Percentiles rank a stretch among this genome's conserved stretches.
Conservation (phyloP, 2,113 vertebrate species). For the Rhabdomys dilectus region DNA sequence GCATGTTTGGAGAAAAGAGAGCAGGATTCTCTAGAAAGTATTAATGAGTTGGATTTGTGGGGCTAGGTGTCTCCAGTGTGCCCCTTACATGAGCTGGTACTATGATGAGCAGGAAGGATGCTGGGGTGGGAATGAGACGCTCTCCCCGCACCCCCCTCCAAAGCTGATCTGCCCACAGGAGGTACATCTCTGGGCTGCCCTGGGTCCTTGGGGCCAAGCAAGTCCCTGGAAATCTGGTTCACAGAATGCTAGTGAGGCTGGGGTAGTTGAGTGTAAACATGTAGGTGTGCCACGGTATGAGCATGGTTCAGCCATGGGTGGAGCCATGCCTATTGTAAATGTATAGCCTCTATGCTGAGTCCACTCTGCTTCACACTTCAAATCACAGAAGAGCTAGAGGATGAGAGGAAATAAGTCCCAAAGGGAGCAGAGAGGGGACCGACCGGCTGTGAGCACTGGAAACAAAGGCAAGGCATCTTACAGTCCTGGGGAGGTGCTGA, state of each 20-base stretch:
- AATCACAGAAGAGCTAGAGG: neutral
- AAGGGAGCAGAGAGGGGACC: neutral
- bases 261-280: neutral
- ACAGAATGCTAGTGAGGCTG: neutral
- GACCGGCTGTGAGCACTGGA: neutral
- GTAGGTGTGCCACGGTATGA: accelerated
- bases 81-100: accelerated
- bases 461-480: neutral
- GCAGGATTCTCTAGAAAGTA: accelerated
- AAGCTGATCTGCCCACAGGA: accelerated
- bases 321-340: neutral
- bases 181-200: neutral
- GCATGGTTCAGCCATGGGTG: neutral
- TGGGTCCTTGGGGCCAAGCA: neutral
- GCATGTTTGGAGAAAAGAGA: neutral
- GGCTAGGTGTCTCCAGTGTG: no score
- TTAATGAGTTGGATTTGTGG: accelerated
- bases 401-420: neutral
- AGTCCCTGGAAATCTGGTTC: no score
- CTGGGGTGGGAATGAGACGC: accelerated
- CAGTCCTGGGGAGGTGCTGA: no score
- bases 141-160: accelerated
- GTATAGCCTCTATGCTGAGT: neutral
- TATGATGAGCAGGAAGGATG: neutral
- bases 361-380: accelerated